Evolutionary conservation across 2,113 vertebrate genomes (phyloP).

Genomic region (Amphilophus citrinellus): DNA sequence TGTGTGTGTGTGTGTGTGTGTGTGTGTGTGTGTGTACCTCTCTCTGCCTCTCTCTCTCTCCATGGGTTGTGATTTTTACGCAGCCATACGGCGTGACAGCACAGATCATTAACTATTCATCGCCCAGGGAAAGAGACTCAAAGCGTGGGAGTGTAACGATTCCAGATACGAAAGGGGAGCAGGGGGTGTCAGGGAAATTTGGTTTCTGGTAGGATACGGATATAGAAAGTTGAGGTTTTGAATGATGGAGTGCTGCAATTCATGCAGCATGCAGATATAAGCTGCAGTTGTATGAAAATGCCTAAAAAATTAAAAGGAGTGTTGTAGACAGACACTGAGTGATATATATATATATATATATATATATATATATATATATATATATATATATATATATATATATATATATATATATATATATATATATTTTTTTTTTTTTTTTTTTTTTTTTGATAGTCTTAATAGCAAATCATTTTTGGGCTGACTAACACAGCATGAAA

Average conservation of each 20-base stretch:
- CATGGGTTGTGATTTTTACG: conserved; percentile 74
- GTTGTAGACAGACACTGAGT: not conserved
- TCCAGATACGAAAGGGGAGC: conserved; percentile 47
- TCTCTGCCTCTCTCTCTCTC: conserved; percentile 35
- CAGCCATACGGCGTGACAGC: conserved; percentile 71
- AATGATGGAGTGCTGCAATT: conserved; percentile 19
- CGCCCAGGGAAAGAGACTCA: conserved; percentile 63
- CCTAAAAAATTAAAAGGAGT: not conserved
- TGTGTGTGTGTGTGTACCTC: not conserved
- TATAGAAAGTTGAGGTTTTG: conserved; percentile 32
- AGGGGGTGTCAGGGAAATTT: conserved; percentile 39
- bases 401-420: too few relatives aligned
- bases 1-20: conserved; percentile 16
- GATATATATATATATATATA: too few relatives aligned
- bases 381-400: too few relatives aligned
- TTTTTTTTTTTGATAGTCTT: too few relatives aligned
- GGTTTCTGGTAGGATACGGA: conserved; percentile 28
- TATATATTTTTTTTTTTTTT: too few relatives aligned
- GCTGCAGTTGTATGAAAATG: not conserved
- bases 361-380: too few relatives aligned
- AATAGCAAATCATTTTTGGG: not conserved
- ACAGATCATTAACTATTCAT: conserved; percentile 80
- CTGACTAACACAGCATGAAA: not conserved
- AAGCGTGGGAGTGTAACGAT: conserved; percentile 71
- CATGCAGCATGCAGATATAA: not conserved